phyloP scores from a whole-genome alignment of 1,140 invertebrate genomes.

The Drosophila nebulosa region DNA sequence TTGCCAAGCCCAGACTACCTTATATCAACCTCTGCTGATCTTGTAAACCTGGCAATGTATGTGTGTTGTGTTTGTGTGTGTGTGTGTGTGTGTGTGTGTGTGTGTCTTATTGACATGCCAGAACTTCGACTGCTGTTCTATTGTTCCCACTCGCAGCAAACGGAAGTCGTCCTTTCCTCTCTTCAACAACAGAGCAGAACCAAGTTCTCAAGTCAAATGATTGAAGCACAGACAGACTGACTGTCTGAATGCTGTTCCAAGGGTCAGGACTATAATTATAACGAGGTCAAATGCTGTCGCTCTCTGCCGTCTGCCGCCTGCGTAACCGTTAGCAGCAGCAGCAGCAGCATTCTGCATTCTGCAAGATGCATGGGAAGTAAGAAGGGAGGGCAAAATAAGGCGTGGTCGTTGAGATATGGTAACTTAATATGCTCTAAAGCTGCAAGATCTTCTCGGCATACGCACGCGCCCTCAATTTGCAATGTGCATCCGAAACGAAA shows the following conservation, averaged over 20 bases:
- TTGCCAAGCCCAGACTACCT: slow-evolving; percentile 19
- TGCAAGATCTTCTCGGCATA: slow-evolving; percentile 39
- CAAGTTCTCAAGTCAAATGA: slow-evolving; percentile 37
- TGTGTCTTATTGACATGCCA: slow-evolving; percentile 68
- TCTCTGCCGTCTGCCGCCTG: neutral
- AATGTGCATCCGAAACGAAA: slow-evolving; percentile 40
- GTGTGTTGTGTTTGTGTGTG: slow-evolving; percentile 7
- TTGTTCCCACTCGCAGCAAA: slow-evolving; percentile 42
- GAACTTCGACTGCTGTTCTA: slow-evolving; percentile 48
- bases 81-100: slow-evolving; percentile 7
- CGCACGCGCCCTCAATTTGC: slow-evolving; percentile 61
- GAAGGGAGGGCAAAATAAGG: slow-evolving; percentile 22
- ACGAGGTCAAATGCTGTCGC: slow-evolving; percentile 58
- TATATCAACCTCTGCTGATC: slow-evolving; percentile 57
- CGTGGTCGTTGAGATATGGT: slow-evolving; percentile 29
- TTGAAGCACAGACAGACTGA: slow-evolving; percentile 25
- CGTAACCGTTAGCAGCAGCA: slow-evolving; percentile 17
- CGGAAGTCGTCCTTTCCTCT: slow-evolving; percentile 49
- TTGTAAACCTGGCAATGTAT: slow-evolving; percentile 58
- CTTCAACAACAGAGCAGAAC: neutral
- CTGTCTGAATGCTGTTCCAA: neutral
- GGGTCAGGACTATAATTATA: slow-evolving; percentile 64
- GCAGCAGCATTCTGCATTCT: no score
- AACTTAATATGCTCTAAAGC: slow-evolving; percentile 69
- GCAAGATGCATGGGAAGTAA: slow-evolving; percentile 17